A percentile compares a stretch with the other conserved stretches of the same genome.
phyloP scores from a whole-genome alignment of 2,888 invertebrate genomes.

The Tubulanus polymorphus region DNA sequence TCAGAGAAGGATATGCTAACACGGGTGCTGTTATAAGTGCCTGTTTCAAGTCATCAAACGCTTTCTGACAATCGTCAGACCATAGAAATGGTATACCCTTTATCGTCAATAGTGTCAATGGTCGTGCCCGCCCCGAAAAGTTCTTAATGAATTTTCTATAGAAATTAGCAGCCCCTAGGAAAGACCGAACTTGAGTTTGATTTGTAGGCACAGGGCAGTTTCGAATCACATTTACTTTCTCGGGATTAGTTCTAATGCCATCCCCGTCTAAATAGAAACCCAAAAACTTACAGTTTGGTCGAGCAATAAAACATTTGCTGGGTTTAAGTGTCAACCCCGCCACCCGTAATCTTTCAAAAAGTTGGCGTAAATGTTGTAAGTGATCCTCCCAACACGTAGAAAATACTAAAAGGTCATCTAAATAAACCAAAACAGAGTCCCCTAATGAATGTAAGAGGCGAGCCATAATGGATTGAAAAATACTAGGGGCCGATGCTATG shows the following conservation, averaged over 20 bases:
- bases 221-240: background rate
- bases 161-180: slow-evolving; percentile 24
- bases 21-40: slow-evolving; percentile 18
- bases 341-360: slow-evolving; percentile 2
- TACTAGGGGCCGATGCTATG: background rate
- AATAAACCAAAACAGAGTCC: slow-evolving; percentile 2
- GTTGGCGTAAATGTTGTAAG: background rate
- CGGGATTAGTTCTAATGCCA: background rate
- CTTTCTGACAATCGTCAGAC: slow-evolving; percentile 17
- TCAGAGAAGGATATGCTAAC: slow-evolving; percentile 19
- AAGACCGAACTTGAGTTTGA: slow-evolving; percentile 16
- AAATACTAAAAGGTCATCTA: slow-evolving; percentile 10
- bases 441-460: background rate
- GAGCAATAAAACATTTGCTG: background rate
- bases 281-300: background rate
- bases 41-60: slow-evolving; percentile 19
- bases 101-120: slow-evolving; percentile 13
- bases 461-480: background rate
- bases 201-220: background rate
- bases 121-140: slow-evolving; percentile 18
- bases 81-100: slow-evolving; percentile 17
- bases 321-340: background rate
- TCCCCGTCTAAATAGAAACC: background rate
- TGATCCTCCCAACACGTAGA: background rate
- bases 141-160: slow-evolving; percentile 19